phyloP scores from a whole-genome alignment of 1,140 invertebrate genomes.

The Drosophila arizonae region DNA sequence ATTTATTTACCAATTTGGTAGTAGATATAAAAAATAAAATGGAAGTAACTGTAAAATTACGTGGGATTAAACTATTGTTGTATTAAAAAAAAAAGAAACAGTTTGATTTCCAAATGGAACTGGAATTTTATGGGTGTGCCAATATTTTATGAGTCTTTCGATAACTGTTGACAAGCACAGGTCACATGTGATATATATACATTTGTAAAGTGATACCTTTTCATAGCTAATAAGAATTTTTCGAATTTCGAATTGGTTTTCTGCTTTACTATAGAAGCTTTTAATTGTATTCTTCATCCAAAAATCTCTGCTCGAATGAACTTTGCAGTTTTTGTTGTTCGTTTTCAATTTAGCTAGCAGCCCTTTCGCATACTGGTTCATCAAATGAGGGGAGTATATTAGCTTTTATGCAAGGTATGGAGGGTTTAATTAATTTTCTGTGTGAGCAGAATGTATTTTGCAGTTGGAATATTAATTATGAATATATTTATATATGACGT shows the following conservation, averaged over 20 bases:
- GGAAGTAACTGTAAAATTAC: constrained; percentile 23
- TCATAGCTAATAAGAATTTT: no score
- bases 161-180: not conserved
- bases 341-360: constrained; percentile 20
- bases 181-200: not conserved
- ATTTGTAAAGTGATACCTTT: no score
- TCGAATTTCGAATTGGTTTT: not conserved
- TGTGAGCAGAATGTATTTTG: not conserved
- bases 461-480: not conserved
- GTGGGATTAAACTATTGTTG: constrained; percentile 6
- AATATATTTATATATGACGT: not conserved
- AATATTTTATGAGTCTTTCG: not conserved
- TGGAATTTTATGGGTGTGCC: not conserved
- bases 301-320: constrained; percentile 60
- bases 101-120: not conserved
- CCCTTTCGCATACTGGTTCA: no score
- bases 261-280: constrained; percentile 30
- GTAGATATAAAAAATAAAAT: constrained; percentile 7
- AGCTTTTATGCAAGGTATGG: not conserved
- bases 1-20: constrained; percentile 12
- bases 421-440: no score
- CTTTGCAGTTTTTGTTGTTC: constrained; percentile 34
- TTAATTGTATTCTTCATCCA: constrained; percentile 37
- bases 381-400: no score
- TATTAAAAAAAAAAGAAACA: not conserved